Conservation (phyloP, 2,797 vertebrate genomes). For the Phoxinus dragarum region DNA sequence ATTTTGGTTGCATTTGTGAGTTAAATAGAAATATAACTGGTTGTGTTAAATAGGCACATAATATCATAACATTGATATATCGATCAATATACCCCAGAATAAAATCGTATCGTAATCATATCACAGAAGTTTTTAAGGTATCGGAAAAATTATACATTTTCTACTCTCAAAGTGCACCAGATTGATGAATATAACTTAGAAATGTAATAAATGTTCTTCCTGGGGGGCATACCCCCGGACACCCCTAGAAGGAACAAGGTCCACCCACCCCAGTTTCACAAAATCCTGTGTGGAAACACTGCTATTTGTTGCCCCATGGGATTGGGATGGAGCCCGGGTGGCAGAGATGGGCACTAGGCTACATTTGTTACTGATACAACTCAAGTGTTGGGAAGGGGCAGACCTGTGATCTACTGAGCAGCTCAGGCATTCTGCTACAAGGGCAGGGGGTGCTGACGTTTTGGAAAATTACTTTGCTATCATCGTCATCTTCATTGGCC, state of each 20-base stretch:
- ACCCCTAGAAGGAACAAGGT: no score
- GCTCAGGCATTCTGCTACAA: slow-evolving; percentile 71
- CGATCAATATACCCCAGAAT: neutral
- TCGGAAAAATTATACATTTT: no score
- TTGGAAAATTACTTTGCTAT: slow-evolving; percentile 62
- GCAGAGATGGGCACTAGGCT: neutral
- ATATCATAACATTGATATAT: neutral
- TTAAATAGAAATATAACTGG: neutral
- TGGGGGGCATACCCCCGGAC: no score
- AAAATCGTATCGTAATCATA: neutral
- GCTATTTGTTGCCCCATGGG: neutral
- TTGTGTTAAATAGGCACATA: neutral
- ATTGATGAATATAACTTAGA: no score
- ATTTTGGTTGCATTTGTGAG: neutral
- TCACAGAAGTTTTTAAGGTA: no score
- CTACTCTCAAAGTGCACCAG: no score
- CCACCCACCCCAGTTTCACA: no score
- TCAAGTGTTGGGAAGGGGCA: slow-evolving; percentile 62
- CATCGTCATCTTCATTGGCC: slow-evolving; percentile 28
- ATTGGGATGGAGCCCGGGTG: neutral
- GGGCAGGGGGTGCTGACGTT: slow-evolving; percentile 65
- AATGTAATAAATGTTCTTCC: no score
- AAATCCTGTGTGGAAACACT: no score
- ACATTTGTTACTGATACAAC: slow-evolving; percentile 57
- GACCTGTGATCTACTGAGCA: slow-evolving; percentile 68